Conservation (phyloP, 2,113 vertebrate genomes). For the Tonatia bakeri region DNA sequence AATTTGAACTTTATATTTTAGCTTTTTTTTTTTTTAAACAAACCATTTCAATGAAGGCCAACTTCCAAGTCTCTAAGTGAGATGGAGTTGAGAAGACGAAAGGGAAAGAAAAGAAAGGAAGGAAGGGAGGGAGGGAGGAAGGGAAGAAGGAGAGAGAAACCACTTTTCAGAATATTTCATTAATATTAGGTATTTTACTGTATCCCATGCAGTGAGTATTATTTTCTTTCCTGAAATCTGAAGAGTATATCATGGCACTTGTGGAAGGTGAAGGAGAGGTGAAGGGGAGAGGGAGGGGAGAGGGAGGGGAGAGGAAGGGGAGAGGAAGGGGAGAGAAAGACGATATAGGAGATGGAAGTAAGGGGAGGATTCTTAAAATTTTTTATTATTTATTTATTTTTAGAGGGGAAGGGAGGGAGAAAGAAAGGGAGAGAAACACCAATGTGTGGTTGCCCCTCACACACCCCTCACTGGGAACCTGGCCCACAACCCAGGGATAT, state of each 20-base stretch:
- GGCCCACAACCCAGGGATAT: no score
- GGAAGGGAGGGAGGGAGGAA: not conserved
- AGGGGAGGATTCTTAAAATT: not conserved
- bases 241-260: not conserved
- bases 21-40: not conserved
- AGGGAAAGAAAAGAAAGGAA: not conserved
- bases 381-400: no score
- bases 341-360: not conserved
- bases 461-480: no score
- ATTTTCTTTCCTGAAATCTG: not conserved
- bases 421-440: no score
- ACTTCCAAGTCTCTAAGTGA: not conserved
- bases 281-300: not conserved
- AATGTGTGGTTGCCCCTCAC: no score
- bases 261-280: not conserved
- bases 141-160: not conserved
- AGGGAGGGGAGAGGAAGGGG: not conserved
- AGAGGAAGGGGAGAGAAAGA: not conserved
- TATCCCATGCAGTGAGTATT: not conserved
- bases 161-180: not conserved
- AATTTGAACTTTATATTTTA: conserved; percentile 29
- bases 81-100: not conserved
- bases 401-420: no score
- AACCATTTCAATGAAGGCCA: not conserved
- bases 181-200: conserved; percentile 5